Percentiles rank a stretch among this genome's conserved stretches.
Evolutionary conservation across 2,888 invertebrate species (phyloP).

Genomic region (Drosophila incognita): DNA sequence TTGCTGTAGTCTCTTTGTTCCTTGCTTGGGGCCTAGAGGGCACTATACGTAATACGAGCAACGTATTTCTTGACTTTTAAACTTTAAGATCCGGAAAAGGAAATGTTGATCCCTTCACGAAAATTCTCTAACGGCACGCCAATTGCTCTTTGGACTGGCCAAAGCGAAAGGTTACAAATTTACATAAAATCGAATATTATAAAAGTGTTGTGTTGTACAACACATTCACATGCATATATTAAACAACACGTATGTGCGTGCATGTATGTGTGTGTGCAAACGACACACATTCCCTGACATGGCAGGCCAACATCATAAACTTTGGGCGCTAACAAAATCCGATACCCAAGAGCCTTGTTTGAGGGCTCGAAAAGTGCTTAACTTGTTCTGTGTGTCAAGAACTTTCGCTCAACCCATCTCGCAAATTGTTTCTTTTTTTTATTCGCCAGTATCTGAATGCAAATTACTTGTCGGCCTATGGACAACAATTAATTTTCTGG

Average conservation of each 20-base stretch:
- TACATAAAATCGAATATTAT: constrained; percentile 73
- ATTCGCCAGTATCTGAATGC: neutral
- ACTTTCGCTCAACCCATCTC: constrained; percentile 35
- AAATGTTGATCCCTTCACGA: constrained; percentile 45
- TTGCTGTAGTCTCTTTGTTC: constrained; percentile 5
- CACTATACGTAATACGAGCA: constrained; percentile 51
- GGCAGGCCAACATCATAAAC: constrained; percentile 50
- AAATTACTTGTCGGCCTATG: neutral
- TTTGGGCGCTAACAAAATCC: constrained; percentile 23
- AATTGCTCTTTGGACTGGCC: constrained; percentile 42
- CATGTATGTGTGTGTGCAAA: constrained; percentile 5
- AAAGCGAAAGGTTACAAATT: constrained; percentile 71
- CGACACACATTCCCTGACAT: constrained; percentile 50
- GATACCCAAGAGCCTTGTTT: constrained; percentile 28
- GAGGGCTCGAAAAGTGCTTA: constrained; percentile 36
- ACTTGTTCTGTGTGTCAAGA: constrained; percentile 44
- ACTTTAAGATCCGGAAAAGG: constrained; percentile 69
- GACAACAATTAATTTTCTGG: neutral
- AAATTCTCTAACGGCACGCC: constrained; percentile 60
- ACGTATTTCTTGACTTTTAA: constrained; percentile 64
- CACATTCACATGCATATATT: constrained; percentile 8
- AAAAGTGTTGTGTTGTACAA: constrained; percentile 31
- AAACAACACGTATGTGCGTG: constrained; percentile 1
- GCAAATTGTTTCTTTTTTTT: neutral
- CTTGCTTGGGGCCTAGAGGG: constrained; percentile 32